Percentiles rank a stretch among this genome's conserved stretches.
These are phyloP conservation scores for Epiblema foenella DNA, from an alignment of 2,888 invertebrate species.

Conservation along the genomic window DNA sequence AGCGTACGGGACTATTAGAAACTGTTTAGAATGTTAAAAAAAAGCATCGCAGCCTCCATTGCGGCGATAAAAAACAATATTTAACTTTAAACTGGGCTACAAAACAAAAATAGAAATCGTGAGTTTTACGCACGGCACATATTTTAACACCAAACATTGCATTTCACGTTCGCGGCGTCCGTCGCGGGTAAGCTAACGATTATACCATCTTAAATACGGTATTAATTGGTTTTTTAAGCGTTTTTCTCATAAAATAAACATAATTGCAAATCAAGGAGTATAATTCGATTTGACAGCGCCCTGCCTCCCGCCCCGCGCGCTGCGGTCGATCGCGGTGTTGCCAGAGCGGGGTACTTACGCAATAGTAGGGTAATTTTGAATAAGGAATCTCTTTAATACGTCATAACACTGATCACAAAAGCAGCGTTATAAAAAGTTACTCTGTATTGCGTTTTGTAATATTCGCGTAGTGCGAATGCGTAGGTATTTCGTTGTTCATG, in stretches of 20 bases:
- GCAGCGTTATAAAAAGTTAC: too few relatives aligned
- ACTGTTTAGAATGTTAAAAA: conserved; percentile 47
- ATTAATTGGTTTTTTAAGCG: conserved; percentile 6
- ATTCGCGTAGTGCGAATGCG: too few relatives aligned
- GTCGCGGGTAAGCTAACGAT: conserved; percentile 7
- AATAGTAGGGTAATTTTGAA: conserved; percentile 20
- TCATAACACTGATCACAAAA: too few relatives aligned
- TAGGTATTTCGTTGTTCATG: too few relatives aligned
- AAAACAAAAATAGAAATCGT: conserved; percentile 74
- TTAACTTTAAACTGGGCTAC: conserved; percentile 75
- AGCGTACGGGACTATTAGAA: conserved; percentile 8
- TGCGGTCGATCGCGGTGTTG: conserved; percentile 77
- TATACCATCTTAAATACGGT: conserved; percentile 13
- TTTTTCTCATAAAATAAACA: conserved; percentile 40
- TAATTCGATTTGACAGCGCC: conserved; percentile 76
- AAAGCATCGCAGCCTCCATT: conserved; percentile 62
- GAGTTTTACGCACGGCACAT: conserved; percentile 26
- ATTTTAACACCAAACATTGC: conserved; percentile 23
- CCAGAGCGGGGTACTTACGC: conserved; percentile 55
- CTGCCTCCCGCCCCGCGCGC: conserved; percentile 62
- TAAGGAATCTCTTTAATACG: too few relatives aligned
- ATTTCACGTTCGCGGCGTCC: not conserved
- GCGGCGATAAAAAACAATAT: conserved; percentile 79
- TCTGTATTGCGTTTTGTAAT: too few relatives aligned
- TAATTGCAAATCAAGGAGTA: conserved; percentile 57